Conservation (phyloP, 2,113 vertebrate genomes). For the Dolichallabes microphthalmus region DNA sequence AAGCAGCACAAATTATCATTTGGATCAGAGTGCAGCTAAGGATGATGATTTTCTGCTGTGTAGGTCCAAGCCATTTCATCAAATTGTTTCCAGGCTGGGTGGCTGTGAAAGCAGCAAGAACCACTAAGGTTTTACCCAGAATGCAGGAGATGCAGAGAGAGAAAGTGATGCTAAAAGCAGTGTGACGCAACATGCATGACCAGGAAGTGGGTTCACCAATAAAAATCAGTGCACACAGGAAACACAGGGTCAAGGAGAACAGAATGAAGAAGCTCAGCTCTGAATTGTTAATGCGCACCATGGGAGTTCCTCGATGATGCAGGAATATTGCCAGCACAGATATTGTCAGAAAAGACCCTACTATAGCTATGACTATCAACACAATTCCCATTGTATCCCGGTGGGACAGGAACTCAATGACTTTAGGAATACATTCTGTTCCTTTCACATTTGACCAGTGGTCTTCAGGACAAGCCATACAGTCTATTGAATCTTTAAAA, state of each 20-base stretch:
- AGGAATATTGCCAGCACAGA: constrained; percentile 54
- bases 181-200: constrained; percentile 69
- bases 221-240: constrained; percentile 63
- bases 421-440: constrained; percentile 54
- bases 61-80: constrained; percentile 65
- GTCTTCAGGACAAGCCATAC: constrained; percentile 53
- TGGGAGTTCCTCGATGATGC: constrained; percentile 53
- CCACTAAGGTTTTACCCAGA: constrained; percentile 69
- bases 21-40: constrained; percentile 60
- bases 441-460: constrained; percentile 54
- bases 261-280: constrained; percentile 61
- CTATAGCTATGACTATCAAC: constrained; percentile 52
- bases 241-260: constrained; percentile 57
- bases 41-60: constrained; percentile 64
- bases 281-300: constrained; percentile 59
- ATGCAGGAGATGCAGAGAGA: constrained; percentile 69
- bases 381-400: constrained; percentile 57
- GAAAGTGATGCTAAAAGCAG: constrained; percentile 68
- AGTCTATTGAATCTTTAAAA: constrained; percentile 56
- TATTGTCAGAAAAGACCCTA: constrained; percentile 51
- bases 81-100: constrained; percentile 64
- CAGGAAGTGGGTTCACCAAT: constrained; percentile 66
- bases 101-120: constrained; percentile 66
- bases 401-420: constrained; percentile 55
- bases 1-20: constrained; percentile 62